Evolutionary conservation across 2,113 vertebrate genomes (phyloP).

Genomic region (Anguilla japonica): DNA sequence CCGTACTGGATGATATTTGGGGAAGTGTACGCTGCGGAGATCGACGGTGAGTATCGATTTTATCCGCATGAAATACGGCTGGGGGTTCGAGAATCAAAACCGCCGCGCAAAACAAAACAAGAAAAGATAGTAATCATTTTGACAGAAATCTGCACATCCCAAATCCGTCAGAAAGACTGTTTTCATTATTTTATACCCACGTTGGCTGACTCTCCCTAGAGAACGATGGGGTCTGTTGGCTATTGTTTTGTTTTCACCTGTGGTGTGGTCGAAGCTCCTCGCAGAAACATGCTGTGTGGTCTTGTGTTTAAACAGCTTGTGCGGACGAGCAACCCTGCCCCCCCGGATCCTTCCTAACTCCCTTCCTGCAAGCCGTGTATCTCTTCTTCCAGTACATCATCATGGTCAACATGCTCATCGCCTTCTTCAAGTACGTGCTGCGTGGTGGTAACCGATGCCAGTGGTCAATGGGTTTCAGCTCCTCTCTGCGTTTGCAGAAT

Average conservation of each 20-base stretch:
- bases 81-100: too few relatives aligned
- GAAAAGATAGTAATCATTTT: too few relatives aligned
- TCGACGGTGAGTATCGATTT: constrained; percentile 74
- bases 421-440: constrained; percentile 91
- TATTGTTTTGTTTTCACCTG: too few relatives aligned
- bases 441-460: not conserved
- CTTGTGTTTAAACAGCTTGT: constrained; percentile 74
- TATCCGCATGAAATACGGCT: not conserved
- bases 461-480: too few relatives aligned
- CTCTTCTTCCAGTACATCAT: constrained; percentile 98
- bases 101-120: too few relatives aligned
- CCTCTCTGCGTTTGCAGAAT: too few relatives aligned
- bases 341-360: constrained; percentile 84
- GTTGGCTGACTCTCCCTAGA: too few relatives aligned
- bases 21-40: constrained; percentile 89
- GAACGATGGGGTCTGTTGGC: too few relatives aligned
- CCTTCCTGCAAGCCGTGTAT: constrained; percentile 92
- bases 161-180: not conserved
- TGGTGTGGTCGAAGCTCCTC: too few relatives aligned
- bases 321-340: constrained; percentile 68
- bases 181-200: too few relatives aligned
- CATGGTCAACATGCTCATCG: constrained; percentile 97
- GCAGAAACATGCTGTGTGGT: not conserved
- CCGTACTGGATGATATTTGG: constrained; percentile 99
- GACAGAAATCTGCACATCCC: not conserved